Percentiles rank a stretch among this genome's conserved stretches.
Conservation (phyloP, 1,140 invertebrate genomes). For the Hyphantria cunea region DNA sequence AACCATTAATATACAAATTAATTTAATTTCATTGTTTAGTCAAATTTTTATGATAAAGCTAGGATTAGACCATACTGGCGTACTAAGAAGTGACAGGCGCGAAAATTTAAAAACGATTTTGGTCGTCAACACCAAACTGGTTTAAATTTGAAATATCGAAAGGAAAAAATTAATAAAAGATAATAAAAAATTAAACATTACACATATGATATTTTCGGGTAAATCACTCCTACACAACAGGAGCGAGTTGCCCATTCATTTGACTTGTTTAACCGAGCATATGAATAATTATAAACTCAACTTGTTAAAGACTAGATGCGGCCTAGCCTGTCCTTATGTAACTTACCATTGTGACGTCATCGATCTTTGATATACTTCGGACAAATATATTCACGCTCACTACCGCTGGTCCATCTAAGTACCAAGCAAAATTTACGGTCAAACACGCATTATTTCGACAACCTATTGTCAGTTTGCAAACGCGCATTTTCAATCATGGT, state of each 20-base stretch:
- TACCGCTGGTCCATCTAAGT: conserved; percentile 93
- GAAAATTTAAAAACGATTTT: conserved; percentile 77
- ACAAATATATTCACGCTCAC: conserved; percentile 98
- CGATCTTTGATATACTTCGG: conserved; percentile 98
- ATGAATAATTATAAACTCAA: conserved; percentile 52
- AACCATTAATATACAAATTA: not conserved
- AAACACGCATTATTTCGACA: conserved; percentile 48
- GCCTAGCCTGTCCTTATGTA: conserved; percentile 62
- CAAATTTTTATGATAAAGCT: conserved; percentile 26
- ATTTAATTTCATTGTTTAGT: conserved; percentile 4
- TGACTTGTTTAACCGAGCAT: conserved; percentile 73
- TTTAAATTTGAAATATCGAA: conserved; percentile 33
- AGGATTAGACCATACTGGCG: conserved; percentile 31
- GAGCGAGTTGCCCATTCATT: conserved; percentile 79
- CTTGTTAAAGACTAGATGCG: conserved; percentile 66
- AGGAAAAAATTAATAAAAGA: conserved; percentile 53
- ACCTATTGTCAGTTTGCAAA: conserved; percentile 44
- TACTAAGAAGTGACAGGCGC: conserved; percentile 40
- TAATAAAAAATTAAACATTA: conserved; percentile 55
- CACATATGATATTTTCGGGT: conserved; percentile 59
- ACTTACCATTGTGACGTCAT: conserved; percentile 99
- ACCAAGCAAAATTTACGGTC: conserved; percentile 78
- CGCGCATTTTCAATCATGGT: conserved; percentile 29
- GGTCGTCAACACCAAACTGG: conserved; percentile 75
- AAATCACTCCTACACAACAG: conserved; percentile 66